Evolutionary conservation across 2,888 invertebrate species (phyloP).

Genomic region (Brachypterus glaber): DNA sequence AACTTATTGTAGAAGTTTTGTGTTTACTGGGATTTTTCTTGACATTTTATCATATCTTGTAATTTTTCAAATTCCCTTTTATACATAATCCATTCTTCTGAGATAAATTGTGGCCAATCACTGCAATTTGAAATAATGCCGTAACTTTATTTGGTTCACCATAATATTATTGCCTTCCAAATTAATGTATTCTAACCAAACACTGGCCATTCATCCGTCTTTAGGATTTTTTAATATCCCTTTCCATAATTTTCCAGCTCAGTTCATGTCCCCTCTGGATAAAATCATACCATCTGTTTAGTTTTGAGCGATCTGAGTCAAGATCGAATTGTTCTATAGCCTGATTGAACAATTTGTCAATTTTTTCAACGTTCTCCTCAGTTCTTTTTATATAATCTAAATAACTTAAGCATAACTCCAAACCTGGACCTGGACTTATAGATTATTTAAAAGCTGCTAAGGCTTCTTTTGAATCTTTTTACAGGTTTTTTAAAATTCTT

Average conservation of each 20-base stretch:
- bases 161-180: slow-evolving; percentile 55
- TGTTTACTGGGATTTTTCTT: too few species aligned
- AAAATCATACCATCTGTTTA: slow-evolving; percentile 54
- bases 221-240: slow-evolving; percentile 43
- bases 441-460: slow-evolving; percentile 56
- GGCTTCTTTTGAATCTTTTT: slow-evolving; percentile 47
- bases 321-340: slow-evolving; percentile 55
- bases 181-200: slow-evolving; percentile 57
- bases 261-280: slow-evolving; percentile 61
- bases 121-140: slow-evolving; percentile 48
- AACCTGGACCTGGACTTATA: slow-evolving; percentile 24
- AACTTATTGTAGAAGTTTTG: too few species aligned
- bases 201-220: slow-evolving; percentile 25
- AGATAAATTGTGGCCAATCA: slow-evolving; percentile 69
- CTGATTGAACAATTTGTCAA: slow-evolving; percentile 64
- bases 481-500: slow-evolving; percentile 53
- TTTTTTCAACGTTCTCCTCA: slow-evolving; percentile 43
- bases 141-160: slow-evolving; percentile 55
- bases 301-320: slow-evolving; percentile 64
- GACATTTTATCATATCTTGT: slow-evolving; percentile 44
- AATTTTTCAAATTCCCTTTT: slow-evolving; percentile 71
- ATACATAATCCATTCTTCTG: slow-evolving; percentile 67
- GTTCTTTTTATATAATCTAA: slow-evolving; percentile 63
- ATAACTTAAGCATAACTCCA: slow-evolving; percentile 65
- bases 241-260: slow-evolving; percentile 56